Base-by-base conservation (phyloP, 2,797 vertebrate species). In the Taeniopygia guttata region DNA sequence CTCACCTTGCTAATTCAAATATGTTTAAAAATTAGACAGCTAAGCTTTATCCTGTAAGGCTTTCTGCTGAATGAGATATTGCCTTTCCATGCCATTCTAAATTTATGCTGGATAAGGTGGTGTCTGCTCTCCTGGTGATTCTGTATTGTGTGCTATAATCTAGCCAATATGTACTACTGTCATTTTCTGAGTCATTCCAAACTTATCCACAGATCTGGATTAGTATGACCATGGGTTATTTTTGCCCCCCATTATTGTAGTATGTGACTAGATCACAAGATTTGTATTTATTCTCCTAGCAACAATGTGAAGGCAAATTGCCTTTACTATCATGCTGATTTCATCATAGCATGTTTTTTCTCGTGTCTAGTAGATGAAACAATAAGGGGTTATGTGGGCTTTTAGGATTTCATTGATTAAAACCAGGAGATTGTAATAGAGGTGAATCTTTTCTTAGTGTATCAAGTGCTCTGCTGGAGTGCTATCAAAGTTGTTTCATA, bases 221-320 rank as follows among this genome's bases (percentile, higher is more conserved):
- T 89, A 85, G 85, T 76, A 87, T 76, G 72, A 34, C 29, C 36
- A 16, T 22, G 38, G 45, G 56, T 42, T 79, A n/a, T 21, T 82
- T 8, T 59, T 90, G 32, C 18, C 26, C 40, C 43, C 36, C 32
- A 7, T 56, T 90, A n/a, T 30, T 51, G 21, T 10, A 66, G 19
- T 34, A 59, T 48, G 59, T 74, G 63, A 79, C 51, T 91, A 64
- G 80, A 72, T 62, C 62, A 51, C 51, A 73, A 72, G 17, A 58
- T 80, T 93, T 85, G 32, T 84, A 66, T 91, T 88, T 94, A 45
- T 78, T 87, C 34, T 93, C 56, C 38, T 60, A 84, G 63, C 54
- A 72, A 27, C 48, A 30, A 40, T 26, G 48, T 46, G 67, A 92
- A 86, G 51, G 45, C 23, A 11, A 79, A 42, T 67, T 29, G 26